phyloP scores from a whole-genome alignment of 1,140 invertebrate species.

The Pseudomyrmex cubaensis region DNA sequence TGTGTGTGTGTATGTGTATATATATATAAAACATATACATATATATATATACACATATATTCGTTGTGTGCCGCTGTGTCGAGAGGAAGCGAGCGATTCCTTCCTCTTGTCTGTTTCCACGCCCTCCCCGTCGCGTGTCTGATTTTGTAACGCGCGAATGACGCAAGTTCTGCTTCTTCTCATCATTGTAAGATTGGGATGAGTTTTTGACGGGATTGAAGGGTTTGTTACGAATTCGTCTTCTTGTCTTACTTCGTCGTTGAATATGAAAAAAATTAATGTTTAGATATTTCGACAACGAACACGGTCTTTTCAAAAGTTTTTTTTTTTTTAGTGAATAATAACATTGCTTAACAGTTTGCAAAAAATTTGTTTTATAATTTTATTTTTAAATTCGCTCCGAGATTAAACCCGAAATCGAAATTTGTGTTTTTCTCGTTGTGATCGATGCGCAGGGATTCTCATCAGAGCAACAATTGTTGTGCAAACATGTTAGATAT shows the following conservation, averaged over 20 bases:
- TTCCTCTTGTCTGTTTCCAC: slow-evolving; percentile 27
- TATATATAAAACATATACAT: too few relatives aligned
- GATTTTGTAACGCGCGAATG: slow-evolving; percentile 69
- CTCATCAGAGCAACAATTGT: too few relatives aligned
- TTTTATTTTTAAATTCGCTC: too few relatives aligned
- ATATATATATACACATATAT: slow-evolving; percentile 49
- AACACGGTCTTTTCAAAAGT: not conserved
- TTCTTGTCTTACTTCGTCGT: not conserved
- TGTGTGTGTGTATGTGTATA: too few relatives aligned
- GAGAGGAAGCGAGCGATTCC: slow-evolving; percentile 60
- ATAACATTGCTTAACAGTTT: too few relatives aligned
- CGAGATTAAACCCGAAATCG: too few relatives aligned
- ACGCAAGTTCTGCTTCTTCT: slow-evolving; percentile 66
- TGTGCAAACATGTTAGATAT: too few relatives aligned
- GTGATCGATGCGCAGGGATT: too few relatives aligned
- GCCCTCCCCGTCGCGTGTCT: slow-evolving; percentile 30
- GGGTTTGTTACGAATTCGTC: slow-evolving; percentile 63
- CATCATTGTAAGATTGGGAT: slow-evolving; percentile 56
- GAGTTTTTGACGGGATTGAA: slow-evolving; percentile 62
- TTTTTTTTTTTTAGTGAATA: not conserved
- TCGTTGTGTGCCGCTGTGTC: slow-evolving; percentile 63
- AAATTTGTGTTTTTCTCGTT: too few relatives aligned
- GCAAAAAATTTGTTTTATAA: too few relatives aligned
- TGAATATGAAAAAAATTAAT: not conserved
- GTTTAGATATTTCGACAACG: not conserved